Conservation (phyloP, 2,113 vertebrate species). For the Vidua chalybeata region DNA sequence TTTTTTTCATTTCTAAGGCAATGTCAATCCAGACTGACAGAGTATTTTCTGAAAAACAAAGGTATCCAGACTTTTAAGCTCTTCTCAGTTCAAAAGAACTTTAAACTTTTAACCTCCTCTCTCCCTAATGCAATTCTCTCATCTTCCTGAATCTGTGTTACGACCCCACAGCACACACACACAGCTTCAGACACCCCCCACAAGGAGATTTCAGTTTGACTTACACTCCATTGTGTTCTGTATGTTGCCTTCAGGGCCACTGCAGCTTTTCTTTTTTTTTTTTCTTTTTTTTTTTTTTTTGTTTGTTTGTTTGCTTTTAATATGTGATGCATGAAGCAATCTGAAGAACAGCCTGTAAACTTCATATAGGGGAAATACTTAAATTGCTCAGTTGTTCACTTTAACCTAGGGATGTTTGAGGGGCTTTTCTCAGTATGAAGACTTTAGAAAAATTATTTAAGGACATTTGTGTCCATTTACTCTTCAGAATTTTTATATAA, state of each 20-base stretch:
- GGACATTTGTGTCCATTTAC: neutral
- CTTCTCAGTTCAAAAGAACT: neutral
- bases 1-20: neutral
- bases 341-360: neutral
- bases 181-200: neutral
- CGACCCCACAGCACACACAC: fast-evolving
- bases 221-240: neutral
- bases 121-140: neutral
- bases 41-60: neutral
- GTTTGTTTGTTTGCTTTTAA: neutral
- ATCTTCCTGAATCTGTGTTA: neutral
- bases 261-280: neutral
- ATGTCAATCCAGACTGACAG: neutral
- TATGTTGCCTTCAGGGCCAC: neutral
- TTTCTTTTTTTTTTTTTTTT: neutral
- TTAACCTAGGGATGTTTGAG: neutral
- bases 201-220: neutral
- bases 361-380: neutral
- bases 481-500: neutral
- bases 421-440: neutral
- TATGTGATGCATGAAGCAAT: neutral
- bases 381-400: fast-evolving
- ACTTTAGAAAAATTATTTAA: neutral
- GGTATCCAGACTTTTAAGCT: neutral
- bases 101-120: neutral